Base-by-base conservation (phyloP, 2,888 invertebrate genomes). In the Frankliniella fusca region DNA sequence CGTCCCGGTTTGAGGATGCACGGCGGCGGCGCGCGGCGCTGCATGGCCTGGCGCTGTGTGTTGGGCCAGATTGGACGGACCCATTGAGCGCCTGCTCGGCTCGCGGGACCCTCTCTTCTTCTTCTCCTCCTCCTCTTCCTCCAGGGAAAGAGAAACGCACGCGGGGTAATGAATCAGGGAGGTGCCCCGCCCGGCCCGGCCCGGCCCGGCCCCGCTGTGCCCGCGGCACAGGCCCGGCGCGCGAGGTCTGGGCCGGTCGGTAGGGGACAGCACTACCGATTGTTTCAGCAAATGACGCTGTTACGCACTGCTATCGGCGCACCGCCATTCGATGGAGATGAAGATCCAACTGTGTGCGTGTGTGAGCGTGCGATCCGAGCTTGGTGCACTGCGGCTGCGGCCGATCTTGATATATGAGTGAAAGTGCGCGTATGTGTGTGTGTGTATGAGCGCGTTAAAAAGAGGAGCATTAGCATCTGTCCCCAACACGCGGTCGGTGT, bases 361-460 rank as follows among this genome's bases (percentile, higher is more conserved):
- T 38, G 38, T 38, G 54, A 15, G 54, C 5, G 12, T 11, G 54
- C 54, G 54, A 11, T 15, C 54, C 54, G 54, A 11, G 70, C 70
- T 3, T 27, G 27, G 27, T 27, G 23, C 70, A 23, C 70, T n/a
- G n/a, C n/a, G 8, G 70, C 54, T 61, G 61, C 20, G 27, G 70
- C 12, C 27, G 27, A 76, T 76, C 70, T 76, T 76, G 70, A 76
- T 76, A 76, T 76, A 76, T 76, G 70, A 76, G 70, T 76, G 70
- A 76, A 76, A 76, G 70, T 76, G 70, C 12, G 70, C 70, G 70
- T 27, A 27, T 27, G 27, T 76, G 54, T 54, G 54, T 54, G 54
- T 54, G 15, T 54, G 38, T 5, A 5, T 5, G 38, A 2, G 38
- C 38, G 38, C 38, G 38, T 38, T 38, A 38, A 38, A 38, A 38